Evolutionary conservation across 30 jellyfish, hydroid and myxozoan genomes (phyloP).

Genomic region (Aurelia aurita): DNA sequence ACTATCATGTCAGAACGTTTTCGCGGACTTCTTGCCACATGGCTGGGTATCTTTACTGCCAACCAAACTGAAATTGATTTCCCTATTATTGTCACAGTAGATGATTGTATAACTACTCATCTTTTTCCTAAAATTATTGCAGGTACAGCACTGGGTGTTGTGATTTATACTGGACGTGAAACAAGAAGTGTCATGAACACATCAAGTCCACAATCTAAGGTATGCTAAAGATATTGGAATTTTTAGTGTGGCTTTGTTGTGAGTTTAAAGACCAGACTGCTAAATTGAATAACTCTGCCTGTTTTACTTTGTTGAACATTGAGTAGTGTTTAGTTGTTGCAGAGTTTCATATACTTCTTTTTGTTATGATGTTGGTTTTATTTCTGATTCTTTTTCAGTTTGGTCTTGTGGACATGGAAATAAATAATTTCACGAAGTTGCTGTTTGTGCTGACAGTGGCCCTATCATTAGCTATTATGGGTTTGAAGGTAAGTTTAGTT

Average conservation of each 20-base stretch:
- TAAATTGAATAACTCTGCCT: too few species aligned
- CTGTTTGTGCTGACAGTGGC: slow-evolving; percentile 75
- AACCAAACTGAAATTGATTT: not conserved
- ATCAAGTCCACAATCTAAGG: slow-evolving; percentile 63
- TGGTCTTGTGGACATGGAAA: slow-evolving; percentile 89
- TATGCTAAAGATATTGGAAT: not conserved
- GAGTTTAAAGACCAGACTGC: too few species aligned
- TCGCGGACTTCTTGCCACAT: too few species aligned
- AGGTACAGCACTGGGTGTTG: slow-evolving; percentile 97
- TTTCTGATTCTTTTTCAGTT: slow-evolving; percentile 41
- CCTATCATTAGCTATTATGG: slow-evolving; percentile 83
- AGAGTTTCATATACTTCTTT: too few species aligned
- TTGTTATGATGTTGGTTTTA: too few species aligned
- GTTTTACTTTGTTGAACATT: too few species aligned
- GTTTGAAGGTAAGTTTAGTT: slow-evolving; percentile 73
- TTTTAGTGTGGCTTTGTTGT: too few species aligned
- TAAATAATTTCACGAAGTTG: slow-evolving; percentile 88
- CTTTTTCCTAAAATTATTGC: not conserved
- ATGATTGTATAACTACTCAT: too few species aligned
- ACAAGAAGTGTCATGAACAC: slow-evolving; percentile 97
- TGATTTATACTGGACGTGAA: slow-evolving; percentile 89
- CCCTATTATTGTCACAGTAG: too few species aligned
- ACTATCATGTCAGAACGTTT: not conserved
- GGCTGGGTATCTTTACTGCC: not conserved
- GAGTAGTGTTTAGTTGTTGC: too few species aligned